A percentile compares a stretch with the other conserved stretches of the same genome.
phyloP scores from a whole-genome alignment of 2,888 invertebrate species.

The Aspidiotus rigidus region DNA sequence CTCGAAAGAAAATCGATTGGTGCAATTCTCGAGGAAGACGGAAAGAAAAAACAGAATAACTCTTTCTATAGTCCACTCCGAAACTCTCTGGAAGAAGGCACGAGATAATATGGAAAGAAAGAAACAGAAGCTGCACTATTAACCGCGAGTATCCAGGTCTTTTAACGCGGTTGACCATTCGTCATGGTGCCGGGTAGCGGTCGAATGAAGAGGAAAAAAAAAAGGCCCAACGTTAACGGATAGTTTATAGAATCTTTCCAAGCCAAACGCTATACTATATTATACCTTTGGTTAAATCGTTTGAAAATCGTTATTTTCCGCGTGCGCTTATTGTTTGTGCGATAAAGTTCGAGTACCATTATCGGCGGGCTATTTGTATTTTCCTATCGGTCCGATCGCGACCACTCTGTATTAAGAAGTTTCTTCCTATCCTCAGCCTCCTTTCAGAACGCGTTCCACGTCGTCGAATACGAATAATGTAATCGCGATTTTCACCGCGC shows the following conservation, averaged over 20 bases:
- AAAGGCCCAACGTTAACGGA: background rate
- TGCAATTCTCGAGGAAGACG: slow-evolving; percentile 7
- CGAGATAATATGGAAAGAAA: slow-evolving; percentile 7
- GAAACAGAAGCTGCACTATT: slow-evolving; percentile 3
- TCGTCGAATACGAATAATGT: slow-evolving; percentile 2
- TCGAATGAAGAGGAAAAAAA: slow-evolving; percentile 3
- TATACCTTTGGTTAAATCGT: slow-evolving; percentile 4
- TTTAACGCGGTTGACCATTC: slow-evolving; percentile 10
- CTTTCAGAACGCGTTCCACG: background rate
- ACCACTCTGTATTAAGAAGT: background rate
- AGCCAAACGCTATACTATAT: background rate
- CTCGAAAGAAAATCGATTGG: slow-evolving; percentile 12
- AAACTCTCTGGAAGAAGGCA: background rate
- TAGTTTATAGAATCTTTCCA: background rate
- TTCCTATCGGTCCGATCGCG: background rate
- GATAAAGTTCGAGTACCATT: slow-evolving; percentile 1
- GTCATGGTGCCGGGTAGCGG: slow-evolving; percentile 16
- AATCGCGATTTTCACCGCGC: background rate
- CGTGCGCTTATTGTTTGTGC: slow-evolving; percentile 17
- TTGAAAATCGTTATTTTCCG: slow-evolving; percentile 25
- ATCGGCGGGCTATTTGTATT: slow-evolving; percentile 1
- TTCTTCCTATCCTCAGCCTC: no score
- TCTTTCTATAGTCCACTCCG: no score
- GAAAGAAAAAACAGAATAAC: background rate
- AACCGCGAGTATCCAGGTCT: background rate